Base-by-base conservation (phyloP, 2,888 invertebrate genomes). In the Temnothorax unifasciatus region DNA sequence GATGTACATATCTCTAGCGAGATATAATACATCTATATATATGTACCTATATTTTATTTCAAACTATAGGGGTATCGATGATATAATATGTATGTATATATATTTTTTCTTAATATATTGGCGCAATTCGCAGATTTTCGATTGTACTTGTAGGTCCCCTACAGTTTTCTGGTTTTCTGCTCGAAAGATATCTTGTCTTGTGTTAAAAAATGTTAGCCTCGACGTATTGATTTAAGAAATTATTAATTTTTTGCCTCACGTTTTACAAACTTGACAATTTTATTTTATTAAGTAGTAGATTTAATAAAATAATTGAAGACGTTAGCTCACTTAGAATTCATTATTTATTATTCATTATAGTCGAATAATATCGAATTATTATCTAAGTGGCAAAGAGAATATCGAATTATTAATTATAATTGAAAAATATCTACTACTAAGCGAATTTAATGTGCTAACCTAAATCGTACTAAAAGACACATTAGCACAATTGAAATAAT, bases 161-260 rank as follows among this genome's bases (percentile, higher is more conserved):
- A 41, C 52, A 50, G 75, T 76, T 61, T 84, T 74, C 47, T 29
- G 64, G n/a, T 79, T 57, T 71, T 34, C 18, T 38, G 11, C 15
- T 21, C 25, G n/a, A n/a, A 47, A 44, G 61, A 75, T 29, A 44
- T 59, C 15, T 41, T 34, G 34, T 54, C 69, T 54, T 21, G 38
- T 21, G 38, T 52, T 47, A n/a, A 29, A 69, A 15, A 18, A n/a
- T 11, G 4, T 38, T 1, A 29, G 6, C 8, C 29, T 8, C 15
- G 29, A 3, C 29, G 59, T 15, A 34, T 38, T n/a, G 50, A 34
- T 15, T 4, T 21, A 34, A 52, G 6, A 25, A 44, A 25, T 44
- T 25, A 8, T 18, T 41, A 41, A 64, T 64, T 25, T 15, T 11
- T 25, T 18, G 18, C 9, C 18, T n/a, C 69, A n/a, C 29, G 6